Conservation (phyloP, 1,140 invertebrate genomes). For the Dendroctonus valens region DNA sequence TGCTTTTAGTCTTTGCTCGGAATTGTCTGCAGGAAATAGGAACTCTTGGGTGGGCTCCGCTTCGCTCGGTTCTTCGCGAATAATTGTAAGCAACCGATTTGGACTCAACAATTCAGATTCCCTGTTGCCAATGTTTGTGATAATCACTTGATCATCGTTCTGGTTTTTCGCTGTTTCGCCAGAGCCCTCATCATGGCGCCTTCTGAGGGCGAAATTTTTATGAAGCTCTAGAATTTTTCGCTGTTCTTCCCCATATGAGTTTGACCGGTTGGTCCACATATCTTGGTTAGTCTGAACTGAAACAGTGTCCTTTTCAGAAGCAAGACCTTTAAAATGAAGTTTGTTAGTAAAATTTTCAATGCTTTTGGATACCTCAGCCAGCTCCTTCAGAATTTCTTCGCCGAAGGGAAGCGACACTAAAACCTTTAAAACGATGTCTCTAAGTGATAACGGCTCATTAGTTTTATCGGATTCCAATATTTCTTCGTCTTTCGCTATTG, state of each 20-base stretch:
- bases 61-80: conserved; percentile 51
- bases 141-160: conserved; percentile 43
- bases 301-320: conserved; percentile 10
- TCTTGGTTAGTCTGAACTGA: conserved; percentile 48
- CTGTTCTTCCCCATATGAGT: conserved; percentile 51
- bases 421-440: conserved; percentile 61
- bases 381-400: conserved; percentile 61
- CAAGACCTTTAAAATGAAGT: conserved; percentile 19
- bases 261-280: conserved; percentile 37
- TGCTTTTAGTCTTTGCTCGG: conserved; percentile 49
- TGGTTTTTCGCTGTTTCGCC: conserved; percentile 3
- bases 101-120: background rate
- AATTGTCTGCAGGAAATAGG: conserved; percentile 19
- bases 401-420: conserved; percentile 66
- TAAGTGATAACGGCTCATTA: conserved; percentile 46
- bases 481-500: conserved; percentile 47
- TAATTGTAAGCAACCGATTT: conserved; percentile 56
- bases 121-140: conserved; percentile 8
- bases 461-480: conserved; percentile 32
- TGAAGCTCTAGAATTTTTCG: conserved; percentile 67
- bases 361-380: conserved; percentile 62
- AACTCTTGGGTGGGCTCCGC: background rate
- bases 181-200: conserved; percentile 56
- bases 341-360: conserved; percentile 46
- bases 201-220: conserved; percentile 64